Base-by-base conservation (phyloP, 2,113 vertebrate species). In the Phrynosoma blainvillii region DNA sequence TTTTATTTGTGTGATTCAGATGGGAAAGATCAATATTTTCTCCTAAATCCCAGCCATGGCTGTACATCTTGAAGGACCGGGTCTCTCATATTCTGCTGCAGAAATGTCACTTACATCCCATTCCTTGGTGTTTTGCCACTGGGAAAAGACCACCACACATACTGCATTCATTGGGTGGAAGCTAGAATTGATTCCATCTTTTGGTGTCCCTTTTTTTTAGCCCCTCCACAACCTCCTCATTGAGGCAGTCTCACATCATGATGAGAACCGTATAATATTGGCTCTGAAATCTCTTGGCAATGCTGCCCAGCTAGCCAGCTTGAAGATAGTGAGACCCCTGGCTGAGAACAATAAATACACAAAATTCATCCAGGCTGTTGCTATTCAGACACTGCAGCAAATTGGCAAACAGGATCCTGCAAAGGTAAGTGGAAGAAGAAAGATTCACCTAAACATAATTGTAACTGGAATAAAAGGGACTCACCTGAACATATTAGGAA, bases 201-300 rank as follows among this genome's bases (percentile, higher is more conserved):
- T 76, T 81, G 59, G 13, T 62, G 59, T 81, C 32, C 36, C 23
- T 85, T 93, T 1, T 86, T 90, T 87, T 1, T 79, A 99, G 98
- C 97, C 97, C 4, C 92, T 99, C 91, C 91, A 98, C 82, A 94
- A 97, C 87, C 94, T 98, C 89, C 97, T 97, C 47, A 77, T 56
- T 6, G 96, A 97, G 27, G 96, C 96, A 1, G 87, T 96, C 88
- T 96, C 73, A 89, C 96, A 78, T 2, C 92, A 70, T 88, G 94
- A 94, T 2, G 95, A 97, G 78, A 93, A 94, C 18, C 96, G 97
- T 56, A 98, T 98, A 93, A 86, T 96, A 77, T 86, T 97, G 1
- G 93, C 95, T 84, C 93, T 98, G 92, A 98, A 97, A 92, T 97
- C 97, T 88, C 93, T 98, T 74, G 98, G 97, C 80, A 99, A 98